These are phyloP conservation scores for Zaprionus gabonicus DNA, from an alignment of 1,140 invertebrate species.

Conservation along the genomic window DNA sequence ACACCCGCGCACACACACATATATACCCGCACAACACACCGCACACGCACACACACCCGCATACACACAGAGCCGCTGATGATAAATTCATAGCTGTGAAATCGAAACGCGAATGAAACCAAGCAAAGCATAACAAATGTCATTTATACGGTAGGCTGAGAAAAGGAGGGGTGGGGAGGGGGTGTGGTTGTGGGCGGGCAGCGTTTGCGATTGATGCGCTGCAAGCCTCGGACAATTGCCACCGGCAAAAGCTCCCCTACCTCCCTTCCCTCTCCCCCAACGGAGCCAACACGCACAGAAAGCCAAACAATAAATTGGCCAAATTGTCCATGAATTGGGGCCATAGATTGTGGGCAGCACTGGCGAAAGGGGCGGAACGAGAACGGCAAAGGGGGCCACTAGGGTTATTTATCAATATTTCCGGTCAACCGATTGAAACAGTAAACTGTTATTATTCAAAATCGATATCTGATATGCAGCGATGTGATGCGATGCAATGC, in stretches of 20 bases:
- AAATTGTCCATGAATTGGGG: slow-evolving; percentile 60
- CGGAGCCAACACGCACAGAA: slow-evolving; percentile 7
- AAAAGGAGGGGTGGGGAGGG: background rate
- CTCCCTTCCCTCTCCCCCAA: background rate
- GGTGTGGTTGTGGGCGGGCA: background rate
- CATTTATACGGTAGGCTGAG: slow-evolving; percentile 52
- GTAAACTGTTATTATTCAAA: slow-evolving; percentile 69
- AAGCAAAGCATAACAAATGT: slow-evolving; percentile 70
- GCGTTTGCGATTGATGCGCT: slow-evolving; percentile 64
- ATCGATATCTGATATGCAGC: slow-evolving; percentile 62
- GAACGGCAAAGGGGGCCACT: background rate
- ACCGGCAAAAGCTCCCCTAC: slow-evolving; percentile 39
- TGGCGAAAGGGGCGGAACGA: background rate
- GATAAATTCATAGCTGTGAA: slow-evolving; percentile 67
- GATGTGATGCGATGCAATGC: background rate
- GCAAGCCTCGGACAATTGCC: slow-evolving; percentile 55
- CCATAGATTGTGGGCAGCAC: slow-evolving; percentile 6
- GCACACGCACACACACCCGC: background rate
- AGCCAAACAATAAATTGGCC: slow-evolving; percentile 69
- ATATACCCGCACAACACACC: no score
- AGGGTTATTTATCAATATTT: slow-evolving; percentile 76
- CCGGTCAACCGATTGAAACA: slow-evolving; percentile 40
- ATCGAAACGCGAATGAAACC: slow-evolving; percentile 63
- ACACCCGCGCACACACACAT: background rate
- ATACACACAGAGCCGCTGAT: background rate